Base-by-base conservation (phyloP, 2,797 vertebrate genomes). In the Pyrrhura leucotis region DNA sequence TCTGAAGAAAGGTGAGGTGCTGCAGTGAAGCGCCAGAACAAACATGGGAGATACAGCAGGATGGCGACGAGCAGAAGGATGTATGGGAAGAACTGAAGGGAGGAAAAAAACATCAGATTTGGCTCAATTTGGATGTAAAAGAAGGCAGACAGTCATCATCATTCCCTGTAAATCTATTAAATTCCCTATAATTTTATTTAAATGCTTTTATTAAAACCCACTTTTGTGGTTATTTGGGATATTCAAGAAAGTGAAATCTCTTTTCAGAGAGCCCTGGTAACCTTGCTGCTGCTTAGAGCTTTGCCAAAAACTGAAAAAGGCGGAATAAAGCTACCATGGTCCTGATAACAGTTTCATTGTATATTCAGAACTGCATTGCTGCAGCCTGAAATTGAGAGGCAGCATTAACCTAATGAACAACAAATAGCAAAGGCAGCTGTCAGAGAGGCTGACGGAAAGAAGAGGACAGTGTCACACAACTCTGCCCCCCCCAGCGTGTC, bases 11-110 rank as follows among this genome's bases (percentile, higher is more conserved):
- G 98, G 56, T 98, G 98, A 6, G 99, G 99, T 0, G 98, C 98
- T 0, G 98, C 98, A 0, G 98, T 97, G 74, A 99, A 99, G 53
- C 98, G 98, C 99, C 99, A 99, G 97, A 99, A 99, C 93, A 99
- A 77, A 1, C 98, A 97, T 0, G 99, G 99, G 21, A 98, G 89
- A 90, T 99, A 99, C 93, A 99, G 98, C 31, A 99, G 95, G 88
- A 99, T 98, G 1, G 99, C 98, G 7, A 99, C 98, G 3, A 99
- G 97, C 88, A 99, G 89, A 42, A 99, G 98, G 88, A 99, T 98
- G 97, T 99, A 99, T 3, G 99, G 99, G 81, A 99, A 99, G 94
- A 99, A 99, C 99, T 99, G 85, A 88, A 90, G 68, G 58, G 48
- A 67, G 56, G 42, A 79, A 96, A 92, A 82, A 82, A 54, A 47